Base-by-base conservation (phyloP, 1,140 invertebrate species). In the Scaptomyza montana region DNA sequence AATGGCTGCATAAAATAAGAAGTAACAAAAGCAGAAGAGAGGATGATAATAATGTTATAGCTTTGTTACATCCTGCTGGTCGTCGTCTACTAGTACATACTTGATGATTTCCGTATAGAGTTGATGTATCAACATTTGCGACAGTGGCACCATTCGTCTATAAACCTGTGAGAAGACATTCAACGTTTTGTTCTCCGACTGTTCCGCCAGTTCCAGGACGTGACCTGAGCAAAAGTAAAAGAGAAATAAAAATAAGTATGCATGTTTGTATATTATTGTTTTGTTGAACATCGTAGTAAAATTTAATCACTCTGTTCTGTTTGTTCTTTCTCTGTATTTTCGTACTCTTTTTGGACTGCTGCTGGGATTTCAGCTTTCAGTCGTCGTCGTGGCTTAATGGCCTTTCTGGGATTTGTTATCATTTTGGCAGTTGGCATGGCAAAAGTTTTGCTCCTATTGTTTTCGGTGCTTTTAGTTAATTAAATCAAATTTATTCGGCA, bases 161-260 rank as follows among this genome's bases (percentile, higher is more conserved):
- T 97, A 97, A 25, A 97, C 94, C 87, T 96, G 95, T 1, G 94
- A 93, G 91, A 97, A 96, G 3, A 97, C 92, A 28, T 92, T 93
- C 41, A 95, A 92, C 2, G 96, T 97, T 85, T 95, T 96, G 93
- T 97, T 97, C 91, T 96, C 95, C 12, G 96, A 97, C 71, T 95
- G 94, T 43, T 94, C 92, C 1, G 96, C 94, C 81, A 97, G 92
- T 63, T 94, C 93, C 66, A 94, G 93, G 74, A 97, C 93, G 90
- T 96, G 95, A 92, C 95, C 96, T 97, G 95, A 39, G 36, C 1
- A 39, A 9, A 41, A 39, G 36, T 12, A n/a, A n/a, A 10, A 60
- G 72, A 10, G 47, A 56, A 59, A 36, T 10, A 49, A 2, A 54
- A 21, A 28, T 3, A 49, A 36, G 33, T 9, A 8, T 25, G 21